These are phyloP conservation scores for Papilio polytes DNA, from an alignment of 1,140 invertebrate genomes.

Conservation along the genomic window DNA sequence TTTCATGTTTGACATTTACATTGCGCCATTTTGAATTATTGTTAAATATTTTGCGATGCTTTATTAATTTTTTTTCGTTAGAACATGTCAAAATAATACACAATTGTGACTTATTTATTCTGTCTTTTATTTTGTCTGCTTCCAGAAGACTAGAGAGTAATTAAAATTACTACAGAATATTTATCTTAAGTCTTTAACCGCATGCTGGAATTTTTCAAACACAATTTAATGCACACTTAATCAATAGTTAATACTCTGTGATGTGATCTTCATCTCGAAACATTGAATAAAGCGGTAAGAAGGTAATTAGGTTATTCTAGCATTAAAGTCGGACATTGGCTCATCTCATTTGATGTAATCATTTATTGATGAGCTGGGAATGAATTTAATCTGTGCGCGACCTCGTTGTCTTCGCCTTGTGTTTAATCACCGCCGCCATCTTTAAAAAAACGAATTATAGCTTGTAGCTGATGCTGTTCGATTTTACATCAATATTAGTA, in stretches of 20 bases:
- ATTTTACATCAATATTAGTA: neutral
- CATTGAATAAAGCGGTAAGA: conserved; percentile 15
- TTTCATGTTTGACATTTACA: conserved; percentile 35
- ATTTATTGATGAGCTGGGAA: conserved; percentile 36
- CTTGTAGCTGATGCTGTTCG: neutral
- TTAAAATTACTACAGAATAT: neutral
- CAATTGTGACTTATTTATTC: neutral
- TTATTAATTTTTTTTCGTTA: neutral
- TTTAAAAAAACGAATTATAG: neutral
- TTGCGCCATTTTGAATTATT: conserved; percentile 22
- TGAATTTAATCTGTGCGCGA: neutral
- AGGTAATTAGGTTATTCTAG: conserved; percentile 31
- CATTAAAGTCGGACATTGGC: conserved; percentile 11
- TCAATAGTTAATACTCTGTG: neutral
- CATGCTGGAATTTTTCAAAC: too few species aligned
- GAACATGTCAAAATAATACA: neutral
- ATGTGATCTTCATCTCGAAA: conserved; percentile 3
- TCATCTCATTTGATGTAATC: conserved; percentile 13
- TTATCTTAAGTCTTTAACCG: too few species aligned
- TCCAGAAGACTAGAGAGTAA: neutral
- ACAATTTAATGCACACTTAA: too few species aligned
- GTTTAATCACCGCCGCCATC: conserved; percentile 23
- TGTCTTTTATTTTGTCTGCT: too few species aligned
- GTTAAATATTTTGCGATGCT: neutral
- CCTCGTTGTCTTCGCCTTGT: conserved; percentile 26